phyloP scores from a whole-genome alignment of 2,888 invertebrate species.

The Itoplectis maculator region DNA sequence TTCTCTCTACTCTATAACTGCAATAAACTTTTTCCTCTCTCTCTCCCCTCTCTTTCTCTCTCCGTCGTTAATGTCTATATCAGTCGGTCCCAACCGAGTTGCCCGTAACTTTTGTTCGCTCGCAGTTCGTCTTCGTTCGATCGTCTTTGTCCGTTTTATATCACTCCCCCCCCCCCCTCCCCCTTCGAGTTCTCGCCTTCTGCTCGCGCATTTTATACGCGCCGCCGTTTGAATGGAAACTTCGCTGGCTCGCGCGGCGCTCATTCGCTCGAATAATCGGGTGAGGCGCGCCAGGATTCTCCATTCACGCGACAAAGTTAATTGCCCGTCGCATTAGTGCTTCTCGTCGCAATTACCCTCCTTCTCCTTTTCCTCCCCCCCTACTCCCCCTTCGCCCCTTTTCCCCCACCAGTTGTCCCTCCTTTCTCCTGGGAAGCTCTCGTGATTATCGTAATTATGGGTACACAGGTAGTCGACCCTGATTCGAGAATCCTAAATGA shows the following conservation, averaged over 20 bases:
- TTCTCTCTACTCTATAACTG: no score
- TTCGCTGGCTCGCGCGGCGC: slow-evolving; percentile 60
- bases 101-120: background rate
- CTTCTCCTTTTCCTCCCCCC: background rate
- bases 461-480: slow-evolving; percentile 48
- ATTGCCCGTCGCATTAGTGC: slow-evolving; percentile 69
- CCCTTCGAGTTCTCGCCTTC: slow-evolving; percentile 3
- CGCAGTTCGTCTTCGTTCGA: slow-evolving; percentile 22
- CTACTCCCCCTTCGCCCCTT: background rate
- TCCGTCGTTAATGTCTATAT: slow-evolving; percentile 17
- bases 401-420: background rate
- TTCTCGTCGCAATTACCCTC: slow-evolving; percentile 66
- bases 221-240: slow-evolving; percentile 64
- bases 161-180: background rate
- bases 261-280: slow-evolving; percentile 66
- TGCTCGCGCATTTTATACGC: slow-evolving; percentile 42
- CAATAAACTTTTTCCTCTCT: slow-evolving; percentile 9
- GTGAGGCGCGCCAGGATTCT: slow-evolving; percentile 61
- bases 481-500: slow-evolving; percentile 46
- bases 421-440: slow-evolving; percentile 44
- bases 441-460: slow-evolving; percentile 67
- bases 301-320: slow-evolving; percentile 69
- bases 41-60: slow-evolving; percentile 2
- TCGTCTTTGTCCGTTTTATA: slow-evolving; percentile 31
- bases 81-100: slow-evolving; percentile 18